Conservation (phyloP, 1,140 invertebrate species). For the Metopolophium dirhodum region DNA sequence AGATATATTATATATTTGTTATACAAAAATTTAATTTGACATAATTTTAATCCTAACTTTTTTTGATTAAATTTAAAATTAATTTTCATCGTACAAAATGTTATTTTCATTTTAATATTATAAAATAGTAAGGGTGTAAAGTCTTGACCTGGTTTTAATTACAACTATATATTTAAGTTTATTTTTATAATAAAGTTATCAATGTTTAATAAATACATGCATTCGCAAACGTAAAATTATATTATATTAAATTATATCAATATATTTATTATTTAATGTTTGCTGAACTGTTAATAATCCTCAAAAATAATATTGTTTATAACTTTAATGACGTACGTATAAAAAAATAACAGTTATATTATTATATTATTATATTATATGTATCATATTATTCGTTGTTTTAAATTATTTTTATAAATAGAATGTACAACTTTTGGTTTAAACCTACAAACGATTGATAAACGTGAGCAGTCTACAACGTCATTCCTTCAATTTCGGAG, state of each 20-base stretch:
- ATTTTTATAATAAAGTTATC: background rate
- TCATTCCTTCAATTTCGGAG: background rate
- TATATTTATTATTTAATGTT: background rate
- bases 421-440: background rate
- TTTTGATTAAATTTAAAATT: slow-evolving; percentile 23
- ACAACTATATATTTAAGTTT: background rate
- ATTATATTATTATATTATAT: no score
- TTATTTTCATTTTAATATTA: background rate
- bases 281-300: background rate
- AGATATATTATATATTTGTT: background rate
- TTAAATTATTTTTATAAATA: background rate
- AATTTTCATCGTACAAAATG: background rate
- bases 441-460: background rate
- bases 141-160: background rate
- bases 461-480: background rate
- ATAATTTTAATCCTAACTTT: slow-evolving; percentile 21
- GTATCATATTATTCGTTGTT: background rate
- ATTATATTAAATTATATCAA: background rate
- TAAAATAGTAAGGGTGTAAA: background rate
- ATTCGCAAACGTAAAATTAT: background rate
- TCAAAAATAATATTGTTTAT: background rate
- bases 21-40: background rate
- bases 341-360: no score
- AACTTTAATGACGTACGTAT: no score
- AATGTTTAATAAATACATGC: background rate